Evolutionary conservation across 1,140 invertebrate species (phyloP).

Genomic region (Caerostris extrusa): DNA sequence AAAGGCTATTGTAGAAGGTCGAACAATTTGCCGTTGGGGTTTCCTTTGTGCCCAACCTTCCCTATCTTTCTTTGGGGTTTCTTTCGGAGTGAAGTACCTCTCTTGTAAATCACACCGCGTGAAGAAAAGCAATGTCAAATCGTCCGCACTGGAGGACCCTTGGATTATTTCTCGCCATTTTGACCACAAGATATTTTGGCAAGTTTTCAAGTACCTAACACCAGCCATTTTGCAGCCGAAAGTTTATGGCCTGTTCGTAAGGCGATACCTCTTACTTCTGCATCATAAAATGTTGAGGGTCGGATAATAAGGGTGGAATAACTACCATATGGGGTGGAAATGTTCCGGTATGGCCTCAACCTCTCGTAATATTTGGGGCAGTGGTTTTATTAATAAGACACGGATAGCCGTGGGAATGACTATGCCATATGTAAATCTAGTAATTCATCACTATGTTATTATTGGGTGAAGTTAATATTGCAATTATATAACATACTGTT

Average conservation of each 20-base stretch:
- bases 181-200: background rate
- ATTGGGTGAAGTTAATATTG: too few relatives aligned
- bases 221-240: constrained; percentile 8
- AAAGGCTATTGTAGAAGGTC: background rate
- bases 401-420: too few relatives aligned
- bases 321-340: background rate
- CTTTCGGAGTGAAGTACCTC: background rate
- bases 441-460: too few relatives aligned
- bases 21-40: constrained; percentile 14
- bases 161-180: constrained; percentile 36
- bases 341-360: background rate
- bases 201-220: background rate
- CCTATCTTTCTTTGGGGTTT: background rate
- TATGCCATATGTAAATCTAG: too few relatives aligned
- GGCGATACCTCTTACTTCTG: constrained; percentile 24
- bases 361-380: background rate
- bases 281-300: constrained; percentile 29
- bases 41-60: background rate
- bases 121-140: constrained; percentile 48
- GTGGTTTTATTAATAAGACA: too few relatives aligned
- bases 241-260: constrained; percentile 26
- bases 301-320: background rate
- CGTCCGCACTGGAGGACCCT: background rate
- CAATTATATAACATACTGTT: too few relatives aligned
- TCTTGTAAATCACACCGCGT: constrained; percentile 15